These are phyloP conservation scores for Pristionchus exspectatus DNA, from an alignment of 2,888 invertebrate genomes.

Conservation along the genomic window DNA sequence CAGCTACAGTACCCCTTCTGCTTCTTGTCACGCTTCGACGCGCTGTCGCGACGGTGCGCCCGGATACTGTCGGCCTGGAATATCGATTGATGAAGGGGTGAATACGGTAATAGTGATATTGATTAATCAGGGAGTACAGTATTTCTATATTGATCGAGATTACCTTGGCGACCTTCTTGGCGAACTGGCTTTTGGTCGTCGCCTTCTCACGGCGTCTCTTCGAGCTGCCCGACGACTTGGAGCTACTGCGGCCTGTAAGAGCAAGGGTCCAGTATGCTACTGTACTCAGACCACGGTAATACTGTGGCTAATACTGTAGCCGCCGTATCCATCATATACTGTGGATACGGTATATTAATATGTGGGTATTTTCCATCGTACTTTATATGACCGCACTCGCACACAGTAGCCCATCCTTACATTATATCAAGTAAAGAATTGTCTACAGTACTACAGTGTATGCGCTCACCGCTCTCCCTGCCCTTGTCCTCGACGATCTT, in stretches of 20 bases:
- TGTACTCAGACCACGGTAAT: no score
- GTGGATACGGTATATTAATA: no score
- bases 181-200: not conserved
- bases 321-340: no score
- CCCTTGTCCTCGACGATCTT: conserved; percentile 14
- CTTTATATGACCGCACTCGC: no score
- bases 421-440: no score
- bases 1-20: conserved; percentile 36
- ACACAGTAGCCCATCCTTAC: no score
- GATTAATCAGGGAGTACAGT: no score
- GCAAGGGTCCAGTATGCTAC: no score
- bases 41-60: not conserved
- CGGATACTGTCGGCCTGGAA: conserved; percentile 41
- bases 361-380: no score
- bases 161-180: conserved; percentile 29
- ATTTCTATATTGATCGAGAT: no score
- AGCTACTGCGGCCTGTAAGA: not conserved
- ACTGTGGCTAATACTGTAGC: no score
- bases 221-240: conserved; percentile 33
- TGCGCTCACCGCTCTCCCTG: not conserved
- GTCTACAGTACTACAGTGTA: not conserved
- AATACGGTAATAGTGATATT: no score
- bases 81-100: not conserved
- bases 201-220: not conserved
- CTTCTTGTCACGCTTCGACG: conserved; percentile 36